Conservation (phyloP, 2,113 vertebrate genomes). For the Ictalurus furcatus region DNA sequence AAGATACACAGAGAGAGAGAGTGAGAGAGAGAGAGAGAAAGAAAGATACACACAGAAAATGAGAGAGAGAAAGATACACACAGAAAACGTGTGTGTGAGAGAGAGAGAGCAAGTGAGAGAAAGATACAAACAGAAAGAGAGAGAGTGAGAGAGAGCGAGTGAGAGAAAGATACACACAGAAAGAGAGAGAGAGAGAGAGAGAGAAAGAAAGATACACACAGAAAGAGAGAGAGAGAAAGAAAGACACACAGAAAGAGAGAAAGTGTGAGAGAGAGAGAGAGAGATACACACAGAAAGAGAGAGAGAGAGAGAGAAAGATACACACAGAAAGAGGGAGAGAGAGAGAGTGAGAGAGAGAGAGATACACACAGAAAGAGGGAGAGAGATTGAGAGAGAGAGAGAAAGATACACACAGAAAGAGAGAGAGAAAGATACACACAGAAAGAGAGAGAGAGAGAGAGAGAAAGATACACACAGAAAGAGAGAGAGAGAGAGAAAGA, state of each 20-base stretch:
- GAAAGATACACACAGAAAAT: neutral
- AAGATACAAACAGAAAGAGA: neutral
- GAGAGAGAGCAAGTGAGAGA: neutral
- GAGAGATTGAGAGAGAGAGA: too few relatives aligned
- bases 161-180: neutral
- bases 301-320: too few relatives aligned
- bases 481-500: neutral
- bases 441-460: neutral
- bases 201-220: neutral
- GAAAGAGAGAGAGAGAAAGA: neutral
- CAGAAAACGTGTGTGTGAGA: too few relatives aligned
- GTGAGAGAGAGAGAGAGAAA: neutral
- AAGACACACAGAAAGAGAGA: neutral
- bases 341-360: too few relatives aligned
- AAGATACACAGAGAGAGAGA: neutral
- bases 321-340: too few relatives aligned
- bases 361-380: too few relatives aligned
- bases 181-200: neutral
- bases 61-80: neutral
- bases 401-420: neutral
- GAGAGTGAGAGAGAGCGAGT: neutral
- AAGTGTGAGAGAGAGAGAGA: neutral
- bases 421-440: neutral
- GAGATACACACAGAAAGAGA: neutral
- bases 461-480: neutral